Base-by-base conservation (phyloP, 1,140 invertebrate species). In the Magallana ariakensis region DNA sequence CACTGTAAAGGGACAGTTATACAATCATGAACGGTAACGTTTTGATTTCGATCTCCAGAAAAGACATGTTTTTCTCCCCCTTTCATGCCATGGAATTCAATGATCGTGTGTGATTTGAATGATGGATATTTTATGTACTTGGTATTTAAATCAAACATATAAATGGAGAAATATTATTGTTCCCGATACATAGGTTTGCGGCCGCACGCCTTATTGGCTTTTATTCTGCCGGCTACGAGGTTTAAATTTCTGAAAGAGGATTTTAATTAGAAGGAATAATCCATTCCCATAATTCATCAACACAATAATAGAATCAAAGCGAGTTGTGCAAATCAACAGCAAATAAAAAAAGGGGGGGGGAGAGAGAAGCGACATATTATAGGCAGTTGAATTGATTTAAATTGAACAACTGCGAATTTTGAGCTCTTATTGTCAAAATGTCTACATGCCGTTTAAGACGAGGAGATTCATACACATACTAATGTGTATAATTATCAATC, bases 261-360 rank as follows among this genome's bases (percentile, higher is more conserved):
- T 75, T 75, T 75, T 75, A 75, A 75, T 75, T 75, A 75, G 66
- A 75, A 75, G 13, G 66, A 75, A 75, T 75, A 75, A 75, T 75
- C 66, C 66, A 26, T 75, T 75, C 19, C 66, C 66, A 75, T 75
- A 75, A 33, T 33, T 75, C 66, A 75, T 75, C 22, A 75, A 75
- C 22, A 70, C 66, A 75, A 22, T 66, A 66, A 66, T 66, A 19
- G n/a, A 66, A 75, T 75, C 66, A 75, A 70, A 70, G 22, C 66
- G 66, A 1, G 11, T 33, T 13, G 22, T 75, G 22, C 66, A 75
- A 75, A 26, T 75, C 66, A 26, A 22, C 66, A 26, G 66, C 19
- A 75, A 75, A 26, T 75, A 3, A 75, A 33, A 70, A 75, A 7
- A 46, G 33, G 33, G 33, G 33, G n/a, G n/a, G 33, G 5, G 33